Evolutionary conservation across 1,140 invertebrate species (phyloP), one percentile per base, ranked within the genome.

Genomic region (Eriocheir sinensis): DNA sequence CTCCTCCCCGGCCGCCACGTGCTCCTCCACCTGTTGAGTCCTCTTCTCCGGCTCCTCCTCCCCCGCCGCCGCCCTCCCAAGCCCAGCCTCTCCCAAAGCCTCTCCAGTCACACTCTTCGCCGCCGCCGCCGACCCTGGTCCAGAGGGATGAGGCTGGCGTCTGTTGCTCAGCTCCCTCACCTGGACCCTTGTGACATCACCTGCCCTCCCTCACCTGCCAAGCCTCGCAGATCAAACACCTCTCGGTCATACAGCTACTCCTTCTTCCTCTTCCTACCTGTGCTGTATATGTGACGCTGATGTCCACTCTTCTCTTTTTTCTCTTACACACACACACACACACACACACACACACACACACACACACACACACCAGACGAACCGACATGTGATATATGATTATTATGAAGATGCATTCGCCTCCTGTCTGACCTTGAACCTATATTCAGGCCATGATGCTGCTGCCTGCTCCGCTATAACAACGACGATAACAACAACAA

Each of bases 21-120:
- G 89, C 89, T 90, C 89, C 89, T 90, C 89, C 89, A 90, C 89
- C 89, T 90, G 89, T 90, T 72, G 60, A 72, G 60, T 72, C n/a
- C 60, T n/a, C 60, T 72, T 72, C n/a, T 44, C 48, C 41, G 36
- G 8, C 40, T 60, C 88, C 3, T 27, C n/a, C 89, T 48, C 89
- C 89, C 6, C 32, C 89, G 36, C 32, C 48, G 3, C 21, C 48
- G 1, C 48, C 34, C 89, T 36, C n/a, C 30, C 41, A 15, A 36
- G 17, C 0, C 89, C 30, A 72, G 60, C 60, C 60, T 72, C 60
- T 8, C 34, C 30, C 34, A 17, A 86, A 8, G 21, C 34, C 27
- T 6, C 83, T 2, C 83, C 30, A 0, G 30, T 86, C 83, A 38
- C 83, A 36, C 3, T 36, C 3, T 21, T 3, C 83, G 12, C 30